A percentile compares a stretch with the other conserved stretches of the same genome.
Conservation (phyloP, 2,888 invertebrate genomes). For the Macrosiphum euphorbiae region DNA sequence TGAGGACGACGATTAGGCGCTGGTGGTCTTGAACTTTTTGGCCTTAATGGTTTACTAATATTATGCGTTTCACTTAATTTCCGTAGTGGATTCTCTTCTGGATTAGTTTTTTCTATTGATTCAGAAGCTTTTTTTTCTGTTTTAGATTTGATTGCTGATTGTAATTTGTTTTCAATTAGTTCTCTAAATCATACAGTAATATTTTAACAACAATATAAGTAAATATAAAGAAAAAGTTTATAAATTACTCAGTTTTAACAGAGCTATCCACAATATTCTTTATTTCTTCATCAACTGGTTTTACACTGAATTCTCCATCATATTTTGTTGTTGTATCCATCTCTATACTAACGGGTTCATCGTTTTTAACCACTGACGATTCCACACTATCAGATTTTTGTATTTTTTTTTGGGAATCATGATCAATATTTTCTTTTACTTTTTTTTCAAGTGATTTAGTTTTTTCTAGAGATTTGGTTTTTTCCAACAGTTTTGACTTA, state of each 20-base stretch:
- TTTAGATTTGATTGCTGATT: not conserved
- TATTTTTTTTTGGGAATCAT: slow-evolving; percentile 22
- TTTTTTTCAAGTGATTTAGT: slow-evolving; percentile 34
- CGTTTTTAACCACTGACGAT: not conserved
- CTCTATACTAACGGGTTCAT: slow-evolving; percentile 9
- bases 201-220: not conserved
- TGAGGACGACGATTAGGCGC: slow-evolving; percentile 51
- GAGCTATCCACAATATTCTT: slow-evolving; percentile 23
- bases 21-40: slow-evolving; percentile 60
- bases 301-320: not conserved
- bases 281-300: slow-evolving; percentile 8
- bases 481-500: slow-evolving; percentile 49
- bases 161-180: not conserved
- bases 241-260: slow-evolving; percentile 41
- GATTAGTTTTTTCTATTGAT: slow-evolving; percentile 38
- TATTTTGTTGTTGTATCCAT: not conserved
- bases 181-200: slow-evolving; percentile 22
- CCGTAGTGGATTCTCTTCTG: slow-evolving; percentile 52
- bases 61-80: slow-evolving; percentile 49
- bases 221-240: not conserved
- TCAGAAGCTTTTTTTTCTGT: not conserved
- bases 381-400: slow-evolving; percentile 11
- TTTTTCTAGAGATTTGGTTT: slow-evolving; percentile 38
- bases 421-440: slow-evolving; percentile 7
- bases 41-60: slow-evolving; percentile 45